These are phyloP conservation scores for Aselliscus stoliczkanus DNA, from an alignment of 2,797 vertebrate genomes.

Conservation along the genomic window DNA sequence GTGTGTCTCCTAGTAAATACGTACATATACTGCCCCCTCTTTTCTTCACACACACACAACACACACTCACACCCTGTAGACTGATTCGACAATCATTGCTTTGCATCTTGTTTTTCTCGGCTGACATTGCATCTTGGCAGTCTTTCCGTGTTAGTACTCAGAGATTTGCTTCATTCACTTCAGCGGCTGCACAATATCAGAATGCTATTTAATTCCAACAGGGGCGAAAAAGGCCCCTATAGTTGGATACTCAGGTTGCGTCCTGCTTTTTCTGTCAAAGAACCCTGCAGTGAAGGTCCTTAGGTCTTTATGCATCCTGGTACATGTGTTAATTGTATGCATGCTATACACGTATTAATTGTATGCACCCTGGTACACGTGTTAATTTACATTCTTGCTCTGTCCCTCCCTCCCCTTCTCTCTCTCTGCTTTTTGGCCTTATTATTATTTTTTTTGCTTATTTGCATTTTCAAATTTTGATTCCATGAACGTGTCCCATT, in stretches of 20 bases:
- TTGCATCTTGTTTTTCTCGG: neutral
- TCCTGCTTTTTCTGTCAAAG: neutral
- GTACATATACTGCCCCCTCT: too few species aligned
- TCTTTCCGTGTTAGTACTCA: neutral
- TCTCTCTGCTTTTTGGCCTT: too few species aligned
- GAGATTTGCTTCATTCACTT: neutral
- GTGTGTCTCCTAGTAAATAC: neutral
- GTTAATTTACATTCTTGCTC: neutral
- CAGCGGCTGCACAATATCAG: accelerated
- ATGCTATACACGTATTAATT: too few species aligned
- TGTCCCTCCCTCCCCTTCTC: too few species aligned
- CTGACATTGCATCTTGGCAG: neutral
- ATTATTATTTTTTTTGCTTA: neutral
- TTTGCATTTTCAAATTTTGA: slow-evolving; percentile 40
- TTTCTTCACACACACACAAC: neutral
- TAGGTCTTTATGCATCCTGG: too few species aligned
- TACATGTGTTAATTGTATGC: too few species aligned
- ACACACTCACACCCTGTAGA: accelerated
- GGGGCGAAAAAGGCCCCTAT: neutral
- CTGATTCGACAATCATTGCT: neutral
- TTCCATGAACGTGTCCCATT: neutral
- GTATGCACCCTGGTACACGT: accelerated
- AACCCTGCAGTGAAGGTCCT: neutral
- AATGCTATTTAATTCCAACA: neutral
- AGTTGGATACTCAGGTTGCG: neutral